These are phyloP conservation scores for Solea senegalensis DNA, from an alignment of 2,113 vertebrate species.

Conservation along the genomic window DNA sequence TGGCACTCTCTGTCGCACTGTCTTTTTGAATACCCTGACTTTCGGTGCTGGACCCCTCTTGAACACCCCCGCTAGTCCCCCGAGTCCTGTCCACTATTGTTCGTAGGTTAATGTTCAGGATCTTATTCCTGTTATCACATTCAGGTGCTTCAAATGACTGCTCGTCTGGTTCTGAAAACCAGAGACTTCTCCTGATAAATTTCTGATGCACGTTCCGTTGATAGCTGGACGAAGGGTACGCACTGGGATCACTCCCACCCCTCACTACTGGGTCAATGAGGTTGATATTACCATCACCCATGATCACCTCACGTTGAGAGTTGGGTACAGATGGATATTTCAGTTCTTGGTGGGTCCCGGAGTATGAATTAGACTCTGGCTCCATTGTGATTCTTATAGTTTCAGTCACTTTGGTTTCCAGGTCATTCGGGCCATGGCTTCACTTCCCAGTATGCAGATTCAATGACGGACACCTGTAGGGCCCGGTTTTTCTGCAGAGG, in stretches of 20 bases:
- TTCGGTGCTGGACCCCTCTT: constrained; percentile 66
- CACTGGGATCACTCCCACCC: constrained; percentile 73
- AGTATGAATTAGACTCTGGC: constrained; percentile 36
- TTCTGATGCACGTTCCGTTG: constrained; percentile 84
- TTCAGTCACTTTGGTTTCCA: constrained; percentile 64
- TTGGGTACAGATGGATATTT: constrained; percentile 62
- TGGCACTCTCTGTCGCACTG: constrained; percentile 66
- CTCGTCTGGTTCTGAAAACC: constrained; percentile 91
- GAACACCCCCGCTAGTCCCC: constrained; percentile 69
- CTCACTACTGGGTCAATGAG: constrained; percentile 71
- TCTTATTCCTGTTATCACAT: constrained; percentile 69
- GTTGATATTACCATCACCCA: constrained; percentile 56
- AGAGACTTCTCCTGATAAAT: constrained; percentile 90
- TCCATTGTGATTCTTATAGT: constrained; percentile 74
- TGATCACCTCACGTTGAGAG: constrained; percentile 57
- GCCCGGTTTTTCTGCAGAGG: constrained; percentile 70
- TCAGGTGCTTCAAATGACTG: constrained; percentile 85
- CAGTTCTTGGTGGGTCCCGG: constrained; percentile 35
- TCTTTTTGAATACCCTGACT: constrained; percentile 66
- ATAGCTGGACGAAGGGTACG: constrained; percentile 66
- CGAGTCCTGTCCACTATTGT: constrained; percentile 75
- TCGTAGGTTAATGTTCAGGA: constrained; percentile 71
- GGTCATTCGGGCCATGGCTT: constrained; percentile 74
- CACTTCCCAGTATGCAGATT: constrained; percentile 62
- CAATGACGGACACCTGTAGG: constrained; percentile 71